phyloP scores from a whole-genome alignment of 2,888 invertebrate species.

The Malthinus flaveolus region DNA sequence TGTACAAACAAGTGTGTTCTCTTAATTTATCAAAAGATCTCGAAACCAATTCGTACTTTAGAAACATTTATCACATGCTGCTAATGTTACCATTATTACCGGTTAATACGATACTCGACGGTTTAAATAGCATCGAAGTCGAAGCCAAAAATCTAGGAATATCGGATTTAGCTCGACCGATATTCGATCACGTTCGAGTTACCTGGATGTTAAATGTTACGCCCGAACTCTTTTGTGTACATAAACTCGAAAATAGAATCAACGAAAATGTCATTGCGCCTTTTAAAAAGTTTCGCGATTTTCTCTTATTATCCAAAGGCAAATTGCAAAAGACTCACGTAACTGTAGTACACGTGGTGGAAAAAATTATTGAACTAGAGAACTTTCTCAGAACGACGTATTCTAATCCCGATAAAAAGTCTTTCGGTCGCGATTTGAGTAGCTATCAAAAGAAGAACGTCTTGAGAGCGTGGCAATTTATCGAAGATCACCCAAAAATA shows the following conservation, averaged over 20 bases:
- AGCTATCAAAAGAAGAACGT: conserved; percentile 51
- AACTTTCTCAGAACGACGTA: conserved; percentile 43
- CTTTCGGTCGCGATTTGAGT: conserved; percentile 47
- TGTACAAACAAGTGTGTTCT: conserved; percentile 50
- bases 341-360: conserved; percentile 42
- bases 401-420: conserved; percentile 41
- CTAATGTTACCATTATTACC: conserved; percentile 51
- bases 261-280: conserved; percentile 52
- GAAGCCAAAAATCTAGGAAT: conserved; percentile 45
- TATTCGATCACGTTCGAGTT: conserved; percentile 44
- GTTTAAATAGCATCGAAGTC: conserved; percentile 45
- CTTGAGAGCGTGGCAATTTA: conserved; percentile 49
- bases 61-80: conserved; percentile 51
- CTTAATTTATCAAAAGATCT: conserved; percentile 45
- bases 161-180: conserved; percentile 33
- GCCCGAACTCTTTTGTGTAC: conserved; percentile 50
- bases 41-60: conserved; percentile 47
- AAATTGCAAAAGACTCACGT: conserved; percentile 39
- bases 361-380: conserved; percentile 50
- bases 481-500: conserved; percentile 50
- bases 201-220: conserved; percentile 50
- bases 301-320: conserved; percentile 45
- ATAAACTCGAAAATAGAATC: conserved; percentile 49
- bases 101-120: conserved; percentile 49
- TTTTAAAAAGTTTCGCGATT: conserved; percentile 50